Evolutionary conservation across 2,797 vertebrate species (phyloP).

Genomic region (Chelmon rostratus): DNA sequence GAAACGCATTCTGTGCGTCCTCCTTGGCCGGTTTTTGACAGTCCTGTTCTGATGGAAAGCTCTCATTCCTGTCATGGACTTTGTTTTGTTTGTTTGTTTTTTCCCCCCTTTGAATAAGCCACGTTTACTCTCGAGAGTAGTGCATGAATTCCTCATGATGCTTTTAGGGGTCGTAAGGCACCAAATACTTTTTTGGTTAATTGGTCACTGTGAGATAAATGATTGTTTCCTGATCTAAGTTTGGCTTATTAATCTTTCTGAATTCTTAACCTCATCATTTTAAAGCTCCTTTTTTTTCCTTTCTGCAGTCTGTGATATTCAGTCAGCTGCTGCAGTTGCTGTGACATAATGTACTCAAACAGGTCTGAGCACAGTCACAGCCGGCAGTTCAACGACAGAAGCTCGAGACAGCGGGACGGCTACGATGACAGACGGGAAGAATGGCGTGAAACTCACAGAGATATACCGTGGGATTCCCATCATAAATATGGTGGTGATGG

Average conservation of each 20-base stretch:
- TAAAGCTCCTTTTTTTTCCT: background rate
- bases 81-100: no score
- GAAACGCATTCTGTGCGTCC: background rate
- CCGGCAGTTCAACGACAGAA: conserved; percentile 50
- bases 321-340: conserved; percentile 1
- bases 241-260: background rate
- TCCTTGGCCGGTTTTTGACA: background rate
- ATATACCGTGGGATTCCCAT: conserved; percentile 26
- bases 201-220: background rate
- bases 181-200: background rate
- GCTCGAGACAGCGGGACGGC: conserved; percentile 56
- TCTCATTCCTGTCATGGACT: no score
- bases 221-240: background rate
- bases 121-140: background rate
- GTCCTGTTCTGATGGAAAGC: background rate
- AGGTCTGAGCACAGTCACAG: conserved; percentile 52
- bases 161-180: background rate
- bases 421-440: conserved; percentile 56
- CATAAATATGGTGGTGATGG: conserved; percentile 46
- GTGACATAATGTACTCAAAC: conserved; percentile 68
- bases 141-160: background rate
- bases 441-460: conserved; percentile 39
- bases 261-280: background rate
- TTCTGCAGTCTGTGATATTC: conserved; percentile 21
- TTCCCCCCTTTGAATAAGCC: background rate